Evolutionary conservation across 2,888 invertebrate genomes (phyloP).

Genomic region (Drosophila borealis): DNA sequence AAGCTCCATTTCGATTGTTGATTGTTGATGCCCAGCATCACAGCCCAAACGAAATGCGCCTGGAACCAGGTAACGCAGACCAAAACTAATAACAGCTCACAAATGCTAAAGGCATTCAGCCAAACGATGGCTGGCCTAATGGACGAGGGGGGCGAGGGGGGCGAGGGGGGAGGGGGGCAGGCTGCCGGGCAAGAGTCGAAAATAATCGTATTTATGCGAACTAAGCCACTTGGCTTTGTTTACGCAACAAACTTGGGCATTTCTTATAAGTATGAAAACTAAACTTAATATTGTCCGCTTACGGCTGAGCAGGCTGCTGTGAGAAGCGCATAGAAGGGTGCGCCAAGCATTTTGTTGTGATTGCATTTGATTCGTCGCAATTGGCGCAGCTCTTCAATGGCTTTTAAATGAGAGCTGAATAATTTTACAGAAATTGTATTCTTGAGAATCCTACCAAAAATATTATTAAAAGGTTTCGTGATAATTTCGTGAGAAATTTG

Average conservation of each 20-base stretch:
- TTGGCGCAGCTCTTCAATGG: neutral
- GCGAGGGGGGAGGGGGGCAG: too few species aligned
- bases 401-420: neutral
- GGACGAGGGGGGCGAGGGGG: too few species aligned
- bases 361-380: too few species aligned
- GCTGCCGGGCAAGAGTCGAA: too few species aligned
- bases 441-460: too few species aligned
- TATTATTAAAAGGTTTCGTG: too few species aligned
- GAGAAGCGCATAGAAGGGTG: slow-evolving; percentile 5
- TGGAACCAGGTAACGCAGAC: neutral
- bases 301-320: neutral
- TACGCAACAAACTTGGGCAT: neutral
- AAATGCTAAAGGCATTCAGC: slow-evolving; percentile 10
- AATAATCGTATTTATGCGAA: slow-evolving; percentile 12
- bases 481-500: too few species aligned
- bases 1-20: slow-evolving; percentile 55
- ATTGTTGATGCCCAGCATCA: slow-evolving; percentile 13
- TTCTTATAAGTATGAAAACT: neutral
- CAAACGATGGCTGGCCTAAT: too few species aligned
- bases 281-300: slow-evolving; percentile 6
- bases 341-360: too few species aligned
- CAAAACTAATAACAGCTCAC: slow-evolving; percentile 14
- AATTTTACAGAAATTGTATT: too few species aligned
- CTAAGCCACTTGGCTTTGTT: slow-evolving; percentile 2
- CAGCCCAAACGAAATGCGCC: neutral